phyloP scores from a whole-genome alignment of 2,113 vertebrate species.

The Lophochroa leadbeateri region DNA sequence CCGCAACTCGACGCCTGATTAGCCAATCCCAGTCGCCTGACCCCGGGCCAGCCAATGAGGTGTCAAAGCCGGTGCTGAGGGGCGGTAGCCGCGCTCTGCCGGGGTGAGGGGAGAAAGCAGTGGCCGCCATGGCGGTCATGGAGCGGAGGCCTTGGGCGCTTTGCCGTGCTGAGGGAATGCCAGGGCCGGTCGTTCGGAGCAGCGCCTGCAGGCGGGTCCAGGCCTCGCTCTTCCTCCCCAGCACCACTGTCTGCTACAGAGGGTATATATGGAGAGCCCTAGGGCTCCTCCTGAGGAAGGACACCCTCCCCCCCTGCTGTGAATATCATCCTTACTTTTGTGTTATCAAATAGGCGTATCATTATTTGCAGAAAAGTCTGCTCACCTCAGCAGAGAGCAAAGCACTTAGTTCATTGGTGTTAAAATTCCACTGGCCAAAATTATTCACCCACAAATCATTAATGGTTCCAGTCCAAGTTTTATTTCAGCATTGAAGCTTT shows the following conservation, averaged over 20 bases:
- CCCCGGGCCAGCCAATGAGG: background rate
- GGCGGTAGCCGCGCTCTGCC: background rate
- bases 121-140: background rate
- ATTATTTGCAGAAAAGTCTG: accelerated
- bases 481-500: background rate
- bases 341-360: accelerated
- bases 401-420: accelerated
- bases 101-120: accelerated
- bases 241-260: accelerated
- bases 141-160: accelerated
- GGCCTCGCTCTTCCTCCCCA: background rate
- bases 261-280: accelerated
- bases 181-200: accelerated
- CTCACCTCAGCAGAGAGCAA: background rate
- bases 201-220: too few species aligned
- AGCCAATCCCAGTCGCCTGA: background rate
- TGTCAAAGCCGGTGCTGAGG: accelerated
- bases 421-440: accelerated
- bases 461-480: background rate
- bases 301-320: too few species aligned
- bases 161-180: background rate
- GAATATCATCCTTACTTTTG: background rate
- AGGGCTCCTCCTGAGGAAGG: background rate
- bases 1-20: background rate
- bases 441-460: background rate